Percentiles rank a stretch among this genome's conserved stretches.
These are phyloP conservation scores for Loxodonta africana DNA, from an alignment of 2,113 vertebrate genomes.

Conservation along the genomic window DNA sequence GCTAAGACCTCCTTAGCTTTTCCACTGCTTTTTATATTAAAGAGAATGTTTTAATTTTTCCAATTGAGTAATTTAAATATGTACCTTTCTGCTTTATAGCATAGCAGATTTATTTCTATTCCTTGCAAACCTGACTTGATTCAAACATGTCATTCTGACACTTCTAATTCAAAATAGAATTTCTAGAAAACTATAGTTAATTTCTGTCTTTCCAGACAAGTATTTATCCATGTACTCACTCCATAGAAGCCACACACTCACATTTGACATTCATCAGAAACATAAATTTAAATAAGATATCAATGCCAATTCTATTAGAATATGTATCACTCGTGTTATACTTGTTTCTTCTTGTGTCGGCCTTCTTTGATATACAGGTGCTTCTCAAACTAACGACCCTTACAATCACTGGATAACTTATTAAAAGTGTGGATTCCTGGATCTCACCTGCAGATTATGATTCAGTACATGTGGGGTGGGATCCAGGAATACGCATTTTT, in stretches of 20 bases:
- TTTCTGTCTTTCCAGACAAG: constrained; percentile 50
- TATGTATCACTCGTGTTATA: neutral
- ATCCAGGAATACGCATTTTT: neutral
- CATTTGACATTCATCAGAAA: constrained; percentile 39
- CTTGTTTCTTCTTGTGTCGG: neutral
- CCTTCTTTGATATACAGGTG: neutral
- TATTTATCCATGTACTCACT: neutral
- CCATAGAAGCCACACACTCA: neutral
- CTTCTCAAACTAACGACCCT: constrained; percentile 29
- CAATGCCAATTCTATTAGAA: constrained; percentile 9
- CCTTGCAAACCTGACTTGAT: constrained; percentile 59
- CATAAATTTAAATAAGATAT: constrained; percentile 4
- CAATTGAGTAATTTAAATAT: constrained; percentile 24
- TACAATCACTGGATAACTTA: neutral
- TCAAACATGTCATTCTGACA: constrained; percentile 67
- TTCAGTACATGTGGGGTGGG: neutral
- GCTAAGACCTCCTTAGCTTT: neutral
- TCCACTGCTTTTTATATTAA: neutral
- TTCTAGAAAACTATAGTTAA: constrained; percentile 61
- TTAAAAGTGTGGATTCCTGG: neutral
- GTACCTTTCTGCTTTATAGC: neutral
- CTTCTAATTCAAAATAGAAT: constrained; percentile 52
- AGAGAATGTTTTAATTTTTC: neutral
- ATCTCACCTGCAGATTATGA: neutral
- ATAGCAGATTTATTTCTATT: constrained; percentile 17